Evolutionary conservation across 2,797 vertebrate genomes (phyloP).

Genomic region (Propithecus perrieri): DNA sequence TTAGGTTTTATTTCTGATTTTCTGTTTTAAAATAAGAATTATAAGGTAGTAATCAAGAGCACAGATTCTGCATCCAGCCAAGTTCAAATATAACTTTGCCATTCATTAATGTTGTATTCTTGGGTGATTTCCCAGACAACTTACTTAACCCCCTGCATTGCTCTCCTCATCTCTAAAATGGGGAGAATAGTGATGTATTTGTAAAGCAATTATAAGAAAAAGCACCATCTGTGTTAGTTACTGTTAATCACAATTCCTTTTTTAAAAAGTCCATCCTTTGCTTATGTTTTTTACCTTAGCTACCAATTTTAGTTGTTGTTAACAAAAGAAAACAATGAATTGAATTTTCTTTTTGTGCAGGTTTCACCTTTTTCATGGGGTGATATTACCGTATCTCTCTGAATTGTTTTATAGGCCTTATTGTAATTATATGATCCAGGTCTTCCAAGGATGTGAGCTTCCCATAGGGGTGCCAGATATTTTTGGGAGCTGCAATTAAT

Average conservation of each 20-base stretch:
- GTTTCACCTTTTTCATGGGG: neutral
- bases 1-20: neutral
- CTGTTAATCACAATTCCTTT: neutral
- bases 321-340: neutral
- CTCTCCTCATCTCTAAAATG: neutral
- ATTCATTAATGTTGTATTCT: neutral
- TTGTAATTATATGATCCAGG: neutral
- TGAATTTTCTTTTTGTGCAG: neutral
- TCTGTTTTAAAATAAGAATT: neutral
- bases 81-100: neutral
- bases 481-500: conserved; percentile 10
- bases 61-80: neutral
- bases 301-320: neutral
- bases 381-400: neutral
- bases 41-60: neutral
- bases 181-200: conserved; percentile 1
- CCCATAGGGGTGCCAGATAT: neutral
- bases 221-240: neutral
- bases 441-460: neutral
- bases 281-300: neutral
- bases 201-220: neutral
- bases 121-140: neutral
- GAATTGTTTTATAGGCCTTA: neutral
- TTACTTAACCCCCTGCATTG: neutral
- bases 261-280: neutral